Conservation (phyloP, 2,113 vertebrate species). For the Lontra canadensis region DNA sequence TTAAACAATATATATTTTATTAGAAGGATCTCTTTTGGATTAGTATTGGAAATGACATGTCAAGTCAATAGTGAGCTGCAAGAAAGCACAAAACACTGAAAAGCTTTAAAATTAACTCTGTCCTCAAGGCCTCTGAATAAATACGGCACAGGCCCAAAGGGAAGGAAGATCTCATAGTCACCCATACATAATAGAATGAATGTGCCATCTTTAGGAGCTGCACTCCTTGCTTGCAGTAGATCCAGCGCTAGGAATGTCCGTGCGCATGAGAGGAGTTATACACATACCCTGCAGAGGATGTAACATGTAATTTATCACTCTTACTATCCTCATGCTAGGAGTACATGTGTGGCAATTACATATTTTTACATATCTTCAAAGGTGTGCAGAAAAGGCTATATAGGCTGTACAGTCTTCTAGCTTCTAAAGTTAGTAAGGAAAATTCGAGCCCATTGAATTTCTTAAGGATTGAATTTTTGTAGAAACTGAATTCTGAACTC, state of each 20-base stretch:
- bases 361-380: background rate
- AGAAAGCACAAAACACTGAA: background rate
- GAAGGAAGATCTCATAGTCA: background rate
- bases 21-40: background rate
- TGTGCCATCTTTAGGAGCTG: background rate
- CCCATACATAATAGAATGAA: background rate
- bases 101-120: background rate
- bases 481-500: conserved; percentile 1
- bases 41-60: background rate
- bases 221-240: background rate
- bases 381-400: background rate
- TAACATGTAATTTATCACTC: background rate
- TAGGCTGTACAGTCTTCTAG: background rate
- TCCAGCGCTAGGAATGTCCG: background rate
- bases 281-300: background rate
- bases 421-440: background rate
- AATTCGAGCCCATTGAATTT: background rate
- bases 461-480: background rate
- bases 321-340: background rate
- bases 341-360: background rate
- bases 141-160: background rate
- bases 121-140: background rate
- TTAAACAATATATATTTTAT: background rate
- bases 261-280: background rate
- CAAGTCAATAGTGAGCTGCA: conserved; percentile 15